Percentiles rank a stretch among this genome's conserved stretches.
Evolutionary conservation across 1,140 invertebrate species (phyloP).

Genomic region (Diorhabda sublineata): DNA sequence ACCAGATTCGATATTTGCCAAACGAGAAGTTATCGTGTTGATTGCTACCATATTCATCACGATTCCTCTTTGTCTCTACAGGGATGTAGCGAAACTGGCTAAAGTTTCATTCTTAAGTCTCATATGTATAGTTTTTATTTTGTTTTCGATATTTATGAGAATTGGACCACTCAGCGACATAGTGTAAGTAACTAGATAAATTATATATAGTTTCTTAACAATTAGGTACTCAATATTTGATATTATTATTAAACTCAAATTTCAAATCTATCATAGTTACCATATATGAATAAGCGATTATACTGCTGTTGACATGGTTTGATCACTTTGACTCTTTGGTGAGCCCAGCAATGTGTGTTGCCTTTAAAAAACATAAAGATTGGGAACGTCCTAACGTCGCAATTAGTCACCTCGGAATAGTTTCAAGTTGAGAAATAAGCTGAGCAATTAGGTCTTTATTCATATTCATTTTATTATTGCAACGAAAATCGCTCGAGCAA

Average conservation of each 20-base stretch:
- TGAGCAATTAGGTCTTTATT: too few species aligned
- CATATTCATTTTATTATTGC: too few species aligned
- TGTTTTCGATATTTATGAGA: conserved; percentile 66
- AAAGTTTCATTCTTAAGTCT: conserved; percentile 78
- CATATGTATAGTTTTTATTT: conserved; percentile 70
- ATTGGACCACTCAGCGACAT: conserved; percentile 56
- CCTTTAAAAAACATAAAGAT: too few species aligned
- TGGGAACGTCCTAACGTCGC: too few species aligned
- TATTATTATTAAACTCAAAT: not conserved
- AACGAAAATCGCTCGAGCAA: too few species aligned
- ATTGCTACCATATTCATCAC: conserved; percentile 72
- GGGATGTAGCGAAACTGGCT: conserved; percentile 73
- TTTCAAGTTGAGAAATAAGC: too few species aligned
- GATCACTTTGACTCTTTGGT: too few species aligned
- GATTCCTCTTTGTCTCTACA: conserved; percentile 77
- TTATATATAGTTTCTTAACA: not conserved
- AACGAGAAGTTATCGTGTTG: conserved; percentile 73
- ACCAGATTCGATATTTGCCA: conserved; percentile 57
- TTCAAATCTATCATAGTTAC: too few species aligned
- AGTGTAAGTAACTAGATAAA: conserved; percentile 53
- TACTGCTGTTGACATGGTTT: too few species aligned
- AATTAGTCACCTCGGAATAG: too few species aligned
- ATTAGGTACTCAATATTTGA: not conserved
- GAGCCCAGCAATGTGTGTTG: too few species aligned
- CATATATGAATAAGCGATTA: too few species aligned